Evolutionary conservation across 2,797 vertebrate genomes (phyloP), one percentile per base, ranked within the genome.

Genomic region (Catostomus latipinnis): DNA sequence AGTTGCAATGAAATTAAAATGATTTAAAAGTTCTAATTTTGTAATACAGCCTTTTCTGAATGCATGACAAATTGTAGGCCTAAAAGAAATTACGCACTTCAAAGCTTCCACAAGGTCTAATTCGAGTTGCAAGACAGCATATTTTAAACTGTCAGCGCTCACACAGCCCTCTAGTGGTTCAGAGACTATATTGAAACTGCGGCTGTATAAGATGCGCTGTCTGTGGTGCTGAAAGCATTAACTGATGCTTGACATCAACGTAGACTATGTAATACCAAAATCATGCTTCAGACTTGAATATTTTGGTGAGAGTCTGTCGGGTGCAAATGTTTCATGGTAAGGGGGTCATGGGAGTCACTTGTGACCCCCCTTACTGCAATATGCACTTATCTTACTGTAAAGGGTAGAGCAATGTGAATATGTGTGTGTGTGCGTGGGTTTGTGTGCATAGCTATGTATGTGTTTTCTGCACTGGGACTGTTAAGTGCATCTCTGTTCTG

Each of bases 401-500:
- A 67, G 8, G n/a, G 58, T 16, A 50, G 11, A 49, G 53, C 3
- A 22, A 22, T 54, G 70, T 12, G 62, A 13, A 53, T 49, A 58
- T 74, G n/a, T 81, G 53, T 72, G 46, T 73, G 16, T 73, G 56
- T 34, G 62, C 34, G 57, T 16, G 80, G 66, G 56, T 50, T n/a
- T 57, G 56, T 52, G 7, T 60, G 16, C 49, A 45, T 77, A 53
- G n/a, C 22, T 62, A 22, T 73, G 70, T 61, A 22, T 75, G 62
- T 76, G 16, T 82, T 60, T 78, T 83, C 43, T 77, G 71, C 79
- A 86, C 66, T 79, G 77, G 78, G 71, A 76, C 74, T 81, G 86
- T 82, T 85, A 74, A 81, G 78, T 84, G 79, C 66, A 71, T 65
- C 76, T 83, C 82, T 74, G 71, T 67, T 83, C 82, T 74, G 71